Conservation (phyloP, 2,888 invertebrate genomes). For the Hyposoter dolosus region DNA sequence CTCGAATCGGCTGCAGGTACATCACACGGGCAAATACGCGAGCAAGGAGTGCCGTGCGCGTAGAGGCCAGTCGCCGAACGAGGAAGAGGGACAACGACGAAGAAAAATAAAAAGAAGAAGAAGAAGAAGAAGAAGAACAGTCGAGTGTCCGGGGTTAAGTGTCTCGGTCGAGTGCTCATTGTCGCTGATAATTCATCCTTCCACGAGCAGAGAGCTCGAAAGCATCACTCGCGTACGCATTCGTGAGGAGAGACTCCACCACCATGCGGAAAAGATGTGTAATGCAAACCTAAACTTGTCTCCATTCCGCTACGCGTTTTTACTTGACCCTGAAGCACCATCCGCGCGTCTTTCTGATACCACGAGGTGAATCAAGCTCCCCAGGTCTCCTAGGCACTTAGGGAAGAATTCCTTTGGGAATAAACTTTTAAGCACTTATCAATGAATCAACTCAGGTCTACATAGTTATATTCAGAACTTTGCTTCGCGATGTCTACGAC, state of each 20-base stretch:
- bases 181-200: conserved; percentile 69
- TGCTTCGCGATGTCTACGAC: not conserved
- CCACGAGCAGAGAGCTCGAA: conserved; percentile 23
- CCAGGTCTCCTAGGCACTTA: conserved; percentile 38
- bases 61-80: conserved; percentile 26
- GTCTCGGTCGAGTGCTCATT: conserved; percentile 69
- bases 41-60: conserved; percentile 9
- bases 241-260: conserved; percentile 11
- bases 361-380: conserved; percentile 41
- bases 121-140: conserved; percentile 53
- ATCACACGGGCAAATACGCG: conserved; percentile 18
- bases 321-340: conserved; percentile 30
- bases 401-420: conserved; percentile 26
- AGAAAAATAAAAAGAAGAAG: not conserved
- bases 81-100: not conserved
- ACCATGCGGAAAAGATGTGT: conserved; percentile 4
- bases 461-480: not conserved
- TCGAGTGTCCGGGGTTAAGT: conserved; percentile 67
- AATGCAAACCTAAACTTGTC: conserved; percentile 8
- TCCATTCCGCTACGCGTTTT: conserved; percentile 9
- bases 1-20: conserved; percentile 44
- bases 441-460: conserved; percentile 22
- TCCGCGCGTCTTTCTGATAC: conserved; percentile 30
- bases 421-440: conserved; percentile 36
- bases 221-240: conserved; percentile 61